Evolutionary conservation across 2,888 invertebrate species (phyloP), one percentile per base, ranked within the genome.

Genomic region (Xanthia icteritia): DNA sequence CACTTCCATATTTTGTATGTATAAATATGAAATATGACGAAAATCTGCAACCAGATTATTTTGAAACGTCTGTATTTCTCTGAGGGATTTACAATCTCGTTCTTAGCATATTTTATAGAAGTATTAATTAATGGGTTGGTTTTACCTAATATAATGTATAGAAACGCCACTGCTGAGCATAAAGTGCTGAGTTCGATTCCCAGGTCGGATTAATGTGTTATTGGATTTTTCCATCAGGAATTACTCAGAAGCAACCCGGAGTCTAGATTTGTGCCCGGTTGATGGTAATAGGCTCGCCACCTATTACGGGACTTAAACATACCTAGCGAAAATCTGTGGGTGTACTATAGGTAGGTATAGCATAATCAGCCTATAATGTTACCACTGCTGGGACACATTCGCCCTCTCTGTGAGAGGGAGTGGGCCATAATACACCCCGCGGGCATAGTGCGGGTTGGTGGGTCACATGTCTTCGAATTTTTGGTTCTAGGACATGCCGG

Each of bases 1-100:
- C 58, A 36, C 45, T 74, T 65, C 51, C 65, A 81, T 51, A 74
- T 74, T 45, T 65, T 65, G 81, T 74, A 73, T 73, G 81, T 78
- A 54, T 73, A 64, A 31, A n/a, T 80, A 31, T 36, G 5, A 80
- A 54, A 76, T 75, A 56, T 23, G 31, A 36, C 6, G 56, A 61
- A 54, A 48, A 60, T 54, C 36, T 60, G 58, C 64, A 36, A 9
- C 23, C 23, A 45, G 65, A 73, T 81, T 65, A 81, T 65, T 60
- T 51, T 60, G 11, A 54, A 60, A 42, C 42, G 15, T 5, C 15
- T 58, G 64, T 60, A 15, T 45, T n/a, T 45, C 23, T 81, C 3
- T 11, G 9, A 54, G 27, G 23, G 51, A 51, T 80, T 58, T 64
- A 58, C 6, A 31, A 11, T 63, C 23, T 20, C n/a, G 27, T 79